A percentile compares a stretch with the other conserved stretches of the same genome.
Conservation (phyloP, 1,140 invertebrate species). For the Zeugodacus cucurbitae region DNA sequence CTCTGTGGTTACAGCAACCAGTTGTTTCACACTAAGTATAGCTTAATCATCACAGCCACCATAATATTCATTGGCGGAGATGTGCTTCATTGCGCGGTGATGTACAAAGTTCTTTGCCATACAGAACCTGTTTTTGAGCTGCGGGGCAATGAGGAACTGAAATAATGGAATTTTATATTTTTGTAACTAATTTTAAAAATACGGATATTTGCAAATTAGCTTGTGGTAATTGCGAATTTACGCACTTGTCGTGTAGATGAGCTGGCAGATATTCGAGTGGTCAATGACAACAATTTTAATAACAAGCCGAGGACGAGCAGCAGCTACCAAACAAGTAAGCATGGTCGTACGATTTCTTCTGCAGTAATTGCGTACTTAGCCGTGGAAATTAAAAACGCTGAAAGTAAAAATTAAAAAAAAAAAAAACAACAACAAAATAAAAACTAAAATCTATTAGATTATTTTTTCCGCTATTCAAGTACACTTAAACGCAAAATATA, state of each 20-base stretch:
- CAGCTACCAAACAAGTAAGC: neutral
- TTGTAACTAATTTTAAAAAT: conserved; percentile 4
- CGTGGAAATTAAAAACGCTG: neutral
- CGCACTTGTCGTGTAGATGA: neutral
- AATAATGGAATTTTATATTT: conserved; percentile 3
- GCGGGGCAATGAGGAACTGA: conserved; percentile 4
- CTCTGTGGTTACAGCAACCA: neutral
- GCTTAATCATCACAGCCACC: neutral
- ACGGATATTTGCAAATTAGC: neutral
- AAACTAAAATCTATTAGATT: neutral
- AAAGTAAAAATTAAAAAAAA: neutral
- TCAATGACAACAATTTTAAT: conserved; percentile 4
- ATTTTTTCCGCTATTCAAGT: neutral
- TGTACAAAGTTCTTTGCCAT: neutral
- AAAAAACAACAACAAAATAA: neutral
- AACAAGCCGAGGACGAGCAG: neutral
- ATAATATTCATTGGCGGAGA: neutral
- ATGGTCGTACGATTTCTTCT: neutral
- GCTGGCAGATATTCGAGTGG: neutral
- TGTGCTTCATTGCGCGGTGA: neutral
- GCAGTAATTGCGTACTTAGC: neutral
- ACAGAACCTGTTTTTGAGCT: neutral
- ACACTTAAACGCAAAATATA: conserved; percentile 8
- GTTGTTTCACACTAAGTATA: neutral
- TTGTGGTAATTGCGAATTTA: neutral